phyloP scores from a whole-genome alignment of 2,888 invertebrate species.

The Melikaiella ostensackeni region DNA sequence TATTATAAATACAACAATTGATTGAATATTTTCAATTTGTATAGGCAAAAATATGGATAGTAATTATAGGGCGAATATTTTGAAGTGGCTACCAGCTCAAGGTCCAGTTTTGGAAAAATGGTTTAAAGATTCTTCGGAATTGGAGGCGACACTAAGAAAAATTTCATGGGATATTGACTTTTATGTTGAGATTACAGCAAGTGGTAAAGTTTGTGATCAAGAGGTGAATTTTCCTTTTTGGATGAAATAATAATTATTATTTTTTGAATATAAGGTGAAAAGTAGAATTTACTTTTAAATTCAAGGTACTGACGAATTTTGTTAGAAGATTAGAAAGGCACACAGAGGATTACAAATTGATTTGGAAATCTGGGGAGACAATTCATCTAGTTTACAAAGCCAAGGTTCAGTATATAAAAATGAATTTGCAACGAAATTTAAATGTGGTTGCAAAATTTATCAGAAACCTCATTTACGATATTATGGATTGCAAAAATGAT shows the following conservation, averaged over 20 bases:
- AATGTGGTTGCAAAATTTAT: slow-evolving; percentile 63
- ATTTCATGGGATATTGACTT: slow-evolving; percentile 61
- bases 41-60: slow-evolving; percentile 56
- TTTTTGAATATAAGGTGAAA: neutral
- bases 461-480: slow-evolving; percentile 60
- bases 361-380: slow-evolving; percentile 42
- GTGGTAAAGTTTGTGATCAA: slow-evolving; percentile 56
- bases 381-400: slow-evolving; percentile 62
- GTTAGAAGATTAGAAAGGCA: slow-evolving; percentile 48
- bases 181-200: slow-evolving; percentile 56
- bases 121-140: slow-evolving; percentile 60
- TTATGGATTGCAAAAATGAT: slow-evolving; percentile 60
- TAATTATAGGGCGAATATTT: slow-evolving; percentile 70
- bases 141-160: slow-evolving; percentile 60
- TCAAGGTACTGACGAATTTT: slow-evolving; percentile 32
- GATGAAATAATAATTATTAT: neutral
- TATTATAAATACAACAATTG: neutral
- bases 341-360: slow-evolving; percentile 54
- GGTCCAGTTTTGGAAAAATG: slow-evolving; percentile 63
- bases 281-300: neutral
- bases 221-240: slow-evolving; percentile 54
- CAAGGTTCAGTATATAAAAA: slow-evolving; percentile 59
- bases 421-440: slow-evolving; percentile 57
- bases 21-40: neutral
- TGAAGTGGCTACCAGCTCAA: slow-evolving; percentile 68